Base-by-base conservation (phyloP, 2,888 invertebrate species). In the Scaptodrosophila latifasciaeformis region DNA sequence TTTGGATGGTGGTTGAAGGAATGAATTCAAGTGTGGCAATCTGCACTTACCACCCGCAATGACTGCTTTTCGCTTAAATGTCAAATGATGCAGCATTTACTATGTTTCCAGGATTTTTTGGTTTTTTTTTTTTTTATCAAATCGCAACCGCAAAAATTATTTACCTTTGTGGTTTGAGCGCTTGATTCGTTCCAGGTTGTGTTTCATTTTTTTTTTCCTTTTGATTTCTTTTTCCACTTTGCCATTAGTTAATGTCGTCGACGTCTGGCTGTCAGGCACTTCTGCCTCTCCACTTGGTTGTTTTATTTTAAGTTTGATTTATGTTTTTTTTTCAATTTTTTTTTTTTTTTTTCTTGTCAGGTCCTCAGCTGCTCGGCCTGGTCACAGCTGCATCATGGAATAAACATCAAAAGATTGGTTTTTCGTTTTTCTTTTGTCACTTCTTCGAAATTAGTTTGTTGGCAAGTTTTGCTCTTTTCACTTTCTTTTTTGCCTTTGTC, bases 231-330 rank as follows among this genome's bases (percentile, higher is more conserved):
- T 19, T 37, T 47, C 27, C 49, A 44, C 29, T 51, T 49, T 48
- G 62, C 60, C 67, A 69, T 69, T 69, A 69, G 69, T 69, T 67
- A 69, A 69, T 69, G 69, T 69, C 69, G 62, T 58, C 56, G 45
- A 48, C 53, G 55, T 42, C 59, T 51, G 21, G 35, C 7, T 37
- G 13, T 17, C 37, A 13, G 10, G 17, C 18, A 4, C 15, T 18
- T 6, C 37, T 17, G 1, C 37, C 37, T 5, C 4, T 17, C 13
- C n/a, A 3, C 45, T 40, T 35, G 48, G 49, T 59, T 55, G 66
- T 57, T 58, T 64, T 56, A 54, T 58, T 70, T 70, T 45, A 57
- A 59, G 70, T 71, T 71, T 70, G 69, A 70, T 70, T 70, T 70
- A 70, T 70, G 70, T 71, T 56, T 44, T 46, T 52, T 31, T n/a